These are phyloP conservation scores for Lepus oiostolus DNA, from an alignment of 2,797 vertebrate genomes.

Conservation along the genomic window DNA sequence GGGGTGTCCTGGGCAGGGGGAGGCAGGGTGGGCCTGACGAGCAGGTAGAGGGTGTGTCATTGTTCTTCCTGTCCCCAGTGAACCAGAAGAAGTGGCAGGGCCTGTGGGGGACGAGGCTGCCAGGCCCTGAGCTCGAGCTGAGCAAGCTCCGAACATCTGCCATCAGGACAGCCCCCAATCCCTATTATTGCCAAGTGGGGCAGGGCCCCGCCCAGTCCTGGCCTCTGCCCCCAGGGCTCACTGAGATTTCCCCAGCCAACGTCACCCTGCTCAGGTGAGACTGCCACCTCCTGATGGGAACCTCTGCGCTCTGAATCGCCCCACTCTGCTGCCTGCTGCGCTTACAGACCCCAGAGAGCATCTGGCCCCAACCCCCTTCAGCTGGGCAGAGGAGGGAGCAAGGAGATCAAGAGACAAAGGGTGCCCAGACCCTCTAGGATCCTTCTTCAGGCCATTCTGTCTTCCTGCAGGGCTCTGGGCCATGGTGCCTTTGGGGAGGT, in stretches of 20 bases:
- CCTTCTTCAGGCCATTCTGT: not conserved
- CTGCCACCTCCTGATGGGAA: not conserved
- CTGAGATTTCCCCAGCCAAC: constrained; percentile 95
- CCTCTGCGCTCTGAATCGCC: not conserved
- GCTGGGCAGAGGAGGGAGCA: not conserved
- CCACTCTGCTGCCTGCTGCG: not conserved
- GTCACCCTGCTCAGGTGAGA: constrained; percentile 94
- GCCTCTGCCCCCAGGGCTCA: constrained; percentile 88
- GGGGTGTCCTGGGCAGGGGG: not conserved
- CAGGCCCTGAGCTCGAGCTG: constrained; percentile 95
- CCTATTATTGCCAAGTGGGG: constrained; percentile 95
- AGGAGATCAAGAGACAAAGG: not conserved
- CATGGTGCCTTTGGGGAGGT: constrained; percentile 96
- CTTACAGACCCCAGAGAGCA: not conserved
- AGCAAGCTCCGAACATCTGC: constrained; percentile 95
- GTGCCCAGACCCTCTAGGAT: not conserved
- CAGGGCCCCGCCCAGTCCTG: constrained; percentile 86
- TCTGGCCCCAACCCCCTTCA: not conserved
- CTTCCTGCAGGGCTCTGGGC: constrained; percentile 92
- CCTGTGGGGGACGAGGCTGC: constrained; percentile 84
- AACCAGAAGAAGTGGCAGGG: constrained; percentile 63
- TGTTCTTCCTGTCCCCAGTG: constrained; percentile 14
- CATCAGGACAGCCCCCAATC: constrained; percentile 97
- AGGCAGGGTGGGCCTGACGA: not conserved
- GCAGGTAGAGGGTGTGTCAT: not conserved